Evolutionary conservation across 2,113 vertebrate genomes (phyloP).

Genomic region (Salvator merianae): DNA sequence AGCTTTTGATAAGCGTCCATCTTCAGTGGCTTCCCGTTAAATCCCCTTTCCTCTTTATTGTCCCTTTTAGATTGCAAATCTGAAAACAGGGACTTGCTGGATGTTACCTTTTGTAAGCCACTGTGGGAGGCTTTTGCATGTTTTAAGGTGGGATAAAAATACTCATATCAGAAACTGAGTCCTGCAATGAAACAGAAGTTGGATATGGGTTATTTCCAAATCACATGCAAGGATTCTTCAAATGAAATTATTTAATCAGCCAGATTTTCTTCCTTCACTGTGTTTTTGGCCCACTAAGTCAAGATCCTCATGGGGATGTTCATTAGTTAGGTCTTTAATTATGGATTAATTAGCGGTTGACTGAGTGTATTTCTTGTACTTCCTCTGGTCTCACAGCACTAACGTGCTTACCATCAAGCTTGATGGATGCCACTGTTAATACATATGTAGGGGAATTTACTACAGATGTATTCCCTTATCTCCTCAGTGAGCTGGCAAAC

Average conservation of each 20-base stretch:
- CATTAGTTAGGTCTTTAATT: conserved; percentile 68
- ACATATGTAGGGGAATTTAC: conserved; percentile 50
- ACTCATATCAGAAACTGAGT: no score
- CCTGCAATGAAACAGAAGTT: no score
- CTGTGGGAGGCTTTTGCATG: no score
- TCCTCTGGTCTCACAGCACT: conserved; percentile 48
- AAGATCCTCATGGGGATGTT: conserved; percentile 57
- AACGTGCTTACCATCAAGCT: conserved; percentile 59
- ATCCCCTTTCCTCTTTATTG: no score
- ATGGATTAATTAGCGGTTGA: conserved; percentile 61
- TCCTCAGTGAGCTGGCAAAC: conserved; percentile 47
- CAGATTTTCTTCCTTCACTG: conserved; percentile 44
- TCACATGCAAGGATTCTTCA: conserved; percentile 2
- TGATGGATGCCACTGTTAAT: conserved; percentile 51
- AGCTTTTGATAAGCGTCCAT: no score
- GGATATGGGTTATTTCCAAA: neutral
- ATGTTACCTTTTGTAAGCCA: no score
- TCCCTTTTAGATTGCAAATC: no score
- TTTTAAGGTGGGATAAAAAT: no score
- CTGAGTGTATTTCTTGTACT: conserved; percentile 55
- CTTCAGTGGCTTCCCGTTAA: no score
- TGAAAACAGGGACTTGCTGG: no score
- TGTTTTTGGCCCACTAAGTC: conserved; percentile 48
- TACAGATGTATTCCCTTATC: conserved; percentile 51
- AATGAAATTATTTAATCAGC: conserved; percentile 47